Percentiles rank a stretch among this genome's conserved stretches.
Evolutionary conservation across 2,797 vertebrate species (phyloP).

Genomic region (Hozukius guyotensis): DNA sequence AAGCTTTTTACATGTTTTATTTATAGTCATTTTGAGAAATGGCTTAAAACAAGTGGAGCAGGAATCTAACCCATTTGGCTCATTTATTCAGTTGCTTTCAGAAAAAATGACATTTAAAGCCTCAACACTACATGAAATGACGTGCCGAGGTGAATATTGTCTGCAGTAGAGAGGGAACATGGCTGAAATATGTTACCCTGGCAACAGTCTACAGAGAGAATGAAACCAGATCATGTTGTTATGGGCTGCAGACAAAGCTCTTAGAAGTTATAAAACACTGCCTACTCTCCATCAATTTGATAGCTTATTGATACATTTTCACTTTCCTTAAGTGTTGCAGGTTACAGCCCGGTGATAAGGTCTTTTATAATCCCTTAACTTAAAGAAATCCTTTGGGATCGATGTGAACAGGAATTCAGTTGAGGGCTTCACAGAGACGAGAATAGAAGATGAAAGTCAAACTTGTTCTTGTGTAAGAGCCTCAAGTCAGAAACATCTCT

Average conservation of each 20-base stretch:
- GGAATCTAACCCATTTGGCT: background rate
- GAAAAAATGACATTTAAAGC: conserved; percentile 24
- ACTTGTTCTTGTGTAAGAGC: conserved; percentile 17
- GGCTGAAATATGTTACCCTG: conserved; percentile 60
- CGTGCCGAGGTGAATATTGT: conserved; percentile 8
- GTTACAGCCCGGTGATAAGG: background rate
- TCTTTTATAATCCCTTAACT: conserved; percentile 2
- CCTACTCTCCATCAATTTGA: background rate
- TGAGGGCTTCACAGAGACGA: conserved; percentile 6
- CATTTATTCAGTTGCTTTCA: background rate
- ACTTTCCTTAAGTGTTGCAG: background rate
- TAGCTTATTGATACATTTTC: conserved; percentile 25
- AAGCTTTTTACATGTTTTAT: background rate
- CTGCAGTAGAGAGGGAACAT: conserved; percentile 39
- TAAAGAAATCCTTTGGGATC: background rate
- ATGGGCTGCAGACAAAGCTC: conserved; percentile 27
- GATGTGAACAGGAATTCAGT: background rate
- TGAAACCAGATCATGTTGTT: conserved; percentile 32
- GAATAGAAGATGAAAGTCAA: conserved; percentile 19
- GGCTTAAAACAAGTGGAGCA: background rate
- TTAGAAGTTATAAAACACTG: conserved; percentile 22
- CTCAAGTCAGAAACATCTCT: conserved; percentile 1
- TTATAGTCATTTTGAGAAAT: background rate
- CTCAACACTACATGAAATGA: conserved; percentile 5
- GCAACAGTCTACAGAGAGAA: conserved; percentile 56